Evolutionary conservation across 2,113 vertebrate species (phyloP).

Genomic region (Sigmodon hispidus): DNA sequence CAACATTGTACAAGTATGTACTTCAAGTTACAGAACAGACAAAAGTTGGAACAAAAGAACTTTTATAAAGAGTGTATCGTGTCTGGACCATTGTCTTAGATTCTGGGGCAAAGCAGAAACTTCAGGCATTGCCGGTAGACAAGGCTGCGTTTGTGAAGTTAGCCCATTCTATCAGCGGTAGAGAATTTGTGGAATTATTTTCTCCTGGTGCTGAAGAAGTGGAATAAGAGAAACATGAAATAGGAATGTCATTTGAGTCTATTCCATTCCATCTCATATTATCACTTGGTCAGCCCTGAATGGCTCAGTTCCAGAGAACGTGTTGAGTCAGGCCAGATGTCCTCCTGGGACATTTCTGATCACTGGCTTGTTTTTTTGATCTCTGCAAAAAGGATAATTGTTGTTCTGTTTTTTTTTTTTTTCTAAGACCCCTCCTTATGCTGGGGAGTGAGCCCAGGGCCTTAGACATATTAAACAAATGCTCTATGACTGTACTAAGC

Average conservation of each 20-base stretch:
- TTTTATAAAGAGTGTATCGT: background rate
- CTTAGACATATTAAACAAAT: background rate
- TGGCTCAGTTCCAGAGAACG: background rate
- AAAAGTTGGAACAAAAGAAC: background rate
- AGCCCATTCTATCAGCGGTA: background rate
- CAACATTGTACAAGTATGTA: background rate
- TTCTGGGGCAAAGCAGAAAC: background rate
- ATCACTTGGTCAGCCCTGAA: background rate
- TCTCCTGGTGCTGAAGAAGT: background rate
- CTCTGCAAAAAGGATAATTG: background rate
- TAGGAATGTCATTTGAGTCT: constrained; percentile 12
- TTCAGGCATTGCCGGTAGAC: background rate
- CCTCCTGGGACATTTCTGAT: background rate
- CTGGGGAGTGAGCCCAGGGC: background rate
- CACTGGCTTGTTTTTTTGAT: background rate
- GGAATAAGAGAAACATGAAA: background rate
- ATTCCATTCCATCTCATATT: background rate
- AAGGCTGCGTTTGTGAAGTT: background rate
- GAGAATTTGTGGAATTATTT: background rate
- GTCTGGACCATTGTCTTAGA: background rate
- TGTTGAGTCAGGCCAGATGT: background rate
- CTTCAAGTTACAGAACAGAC: background rate
- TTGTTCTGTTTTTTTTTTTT: background rate
- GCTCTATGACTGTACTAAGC: background rate
- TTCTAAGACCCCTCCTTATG: background rate